Evolutionary conservation across 2,113 vertebrate species (phyloP).

Genomic region (Lota lota): DNA sequence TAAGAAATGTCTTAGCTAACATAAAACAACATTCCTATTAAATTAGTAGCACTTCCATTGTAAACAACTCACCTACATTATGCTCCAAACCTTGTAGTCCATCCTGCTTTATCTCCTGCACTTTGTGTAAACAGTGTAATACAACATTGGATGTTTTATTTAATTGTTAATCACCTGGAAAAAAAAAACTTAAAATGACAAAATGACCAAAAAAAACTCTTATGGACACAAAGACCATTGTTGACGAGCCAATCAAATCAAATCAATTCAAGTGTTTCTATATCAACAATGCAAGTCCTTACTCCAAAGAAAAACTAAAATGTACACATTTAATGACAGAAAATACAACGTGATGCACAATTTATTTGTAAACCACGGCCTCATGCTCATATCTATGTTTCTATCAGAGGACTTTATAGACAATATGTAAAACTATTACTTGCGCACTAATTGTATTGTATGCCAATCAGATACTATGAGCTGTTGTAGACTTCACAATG

Average conservation of each 20-base stretch:
- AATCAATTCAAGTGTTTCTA: too few species aligned
- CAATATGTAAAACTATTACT: slow-evolving; percentile 75
- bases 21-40: slow-evolving; percentile 22
- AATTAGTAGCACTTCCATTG: slow-evolving; percentile 40
- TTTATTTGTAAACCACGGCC: slow-evolving; percentile 19
- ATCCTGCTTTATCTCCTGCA: too few species aligned
- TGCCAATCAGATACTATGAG: slow-evolving; percentile 68
- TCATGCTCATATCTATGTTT: slow-evolving; percentile 58
- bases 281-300: too few species aligned
- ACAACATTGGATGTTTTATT: too few species aligned
- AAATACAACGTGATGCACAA: not conserved
- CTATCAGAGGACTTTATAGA: slow-evolving; percentile 67
- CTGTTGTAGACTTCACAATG: slow-evolving; percentile 80
- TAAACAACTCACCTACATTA: not conserved
- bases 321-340: slow-evolving; percentile 24
- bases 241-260: too few species aligned
- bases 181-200: not conserved
- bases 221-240: too few species aligned
- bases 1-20: slow-evolving; percentile 12
- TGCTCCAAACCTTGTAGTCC: too few species aligned
- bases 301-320: too few species aligned
- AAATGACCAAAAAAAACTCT: too few species aligned
- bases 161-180: too few species aligned
- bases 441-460: slow-evolving; percentile 82
- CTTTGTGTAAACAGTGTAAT: too few species aligned